These are phyloP conservation scores for Aphis craccivora DNA, from an alignment of 1,140 invertebrate species.

Conservation along the genomic window DNA sequence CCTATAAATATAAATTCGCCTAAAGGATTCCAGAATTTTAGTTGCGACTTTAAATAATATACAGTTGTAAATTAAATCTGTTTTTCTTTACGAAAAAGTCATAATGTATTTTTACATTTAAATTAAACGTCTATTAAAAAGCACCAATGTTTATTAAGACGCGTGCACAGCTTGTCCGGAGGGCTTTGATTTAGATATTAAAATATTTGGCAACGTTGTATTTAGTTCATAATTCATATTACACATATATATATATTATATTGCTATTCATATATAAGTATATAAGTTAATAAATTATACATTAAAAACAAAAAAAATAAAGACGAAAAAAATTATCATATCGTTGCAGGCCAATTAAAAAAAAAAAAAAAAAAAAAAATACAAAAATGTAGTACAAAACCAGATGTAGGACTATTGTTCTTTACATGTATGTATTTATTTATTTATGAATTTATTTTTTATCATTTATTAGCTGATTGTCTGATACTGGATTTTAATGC, in stretches of 20 bases:
- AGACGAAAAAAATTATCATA: neutral
- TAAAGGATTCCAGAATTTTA: neutral
- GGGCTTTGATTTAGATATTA: neutral
- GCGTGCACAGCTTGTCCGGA: neutral
- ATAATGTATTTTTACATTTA: neutral
- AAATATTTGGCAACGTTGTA: conserved; percentile 2
- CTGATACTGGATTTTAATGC: neutral
- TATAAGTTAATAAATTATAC: neutral
- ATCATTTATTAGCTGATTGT: neutral
- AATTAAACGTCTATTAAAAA: neutral
- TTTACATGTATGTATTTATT: neutral
- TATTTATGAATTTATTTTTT: no score
- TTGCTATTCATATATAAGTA: neutral
- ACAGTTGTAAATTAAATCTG: neutral
- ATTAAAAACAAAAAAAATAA: neutral
- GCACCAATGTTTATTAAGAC: neutral
- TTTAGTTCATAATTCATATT: neutral
- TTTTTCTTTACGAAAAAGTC: neutral
- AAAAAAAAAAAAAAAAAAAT: neutral
- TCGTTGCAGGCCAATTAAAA: neutral
- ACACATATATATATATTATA: neutral
- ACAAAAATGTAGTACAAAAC: neutral
- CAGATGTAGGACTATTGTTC: neutral
- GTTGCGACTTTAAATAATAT: neutral
- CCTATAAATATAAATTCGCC: neutral